Conservation (phyloP, 1,140 invertebrate species). For the Bombus huntii region DNA sequence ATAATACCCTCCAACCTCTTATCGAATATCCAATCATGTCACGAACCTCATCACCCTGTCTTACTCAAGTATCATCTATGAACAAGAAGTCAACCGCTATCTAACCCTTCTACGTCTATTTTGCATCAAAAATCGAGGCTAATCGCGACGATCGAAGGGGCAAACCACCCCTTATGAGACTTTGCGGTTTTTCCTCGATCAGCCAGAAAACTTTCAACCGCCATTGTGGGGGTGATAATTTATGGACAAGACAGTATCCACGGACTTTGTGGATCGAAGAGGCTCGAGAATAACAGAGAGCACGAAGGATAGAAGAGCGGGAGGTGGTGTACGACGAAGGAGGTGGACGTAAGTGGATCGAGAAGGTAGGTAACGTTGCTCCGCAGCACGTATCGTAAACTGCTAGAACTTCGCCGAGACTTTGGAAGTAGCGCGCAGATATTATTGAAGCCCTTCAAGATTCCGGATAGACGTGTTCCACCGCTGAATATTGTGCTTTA, state of each 20-base stretch:
- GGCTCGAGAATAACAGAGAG: slow-evolving; percentile 25
- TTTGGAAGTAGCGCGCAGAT: slow-evolving; percentile 70
- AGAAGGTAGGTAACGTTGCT: slow-evolving; percentile 62
- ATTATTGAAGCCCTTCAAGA: slow-evolving; percentile 71
- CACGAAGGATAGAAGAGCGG: neutral
- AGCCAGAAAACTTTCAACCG: slow-evolving; percentile 50
- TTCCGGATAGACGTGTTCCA: slow-evolving; percentile 67
- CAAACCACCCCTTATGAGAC: neutral
- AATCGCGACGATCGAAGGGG: slow-evolving; percentile 58
- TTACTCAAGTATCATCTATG: neutral
- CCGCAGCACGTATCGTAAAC: slow-evolving; percentile 69
- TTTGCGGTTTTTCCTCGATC: slow-evolving; percentile 40
- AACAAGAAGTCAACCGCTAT: neutral
- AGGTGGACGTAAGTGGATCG: slow-evolving; percentile 61
- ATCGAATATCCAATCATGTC: slow-evolving; percentile 7
- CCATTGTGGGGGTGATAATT: slow-evolving; percentile 56
- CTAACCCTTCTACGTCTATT: neutral
- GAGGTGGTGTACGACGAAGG: neutral
- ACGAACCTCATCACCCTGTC: neutral
- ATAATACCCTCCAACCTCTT: neutral
- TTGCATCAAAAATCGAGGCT: slow-evolving; percentile 45
- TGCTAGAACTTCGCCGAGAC: slow-evolving; percentile 68
- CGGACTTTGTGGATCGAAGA: slow-evolving; percentile 4
- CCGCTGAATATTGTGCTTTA: slow-evolving; percentile 53
- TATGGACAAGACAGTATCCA: slow-evolving; percentile 44